phyloP scores from a whole-genome alignment of 2,797 vertebrate genomes.

The Acrossocheilus wenchowensis region DNA sequence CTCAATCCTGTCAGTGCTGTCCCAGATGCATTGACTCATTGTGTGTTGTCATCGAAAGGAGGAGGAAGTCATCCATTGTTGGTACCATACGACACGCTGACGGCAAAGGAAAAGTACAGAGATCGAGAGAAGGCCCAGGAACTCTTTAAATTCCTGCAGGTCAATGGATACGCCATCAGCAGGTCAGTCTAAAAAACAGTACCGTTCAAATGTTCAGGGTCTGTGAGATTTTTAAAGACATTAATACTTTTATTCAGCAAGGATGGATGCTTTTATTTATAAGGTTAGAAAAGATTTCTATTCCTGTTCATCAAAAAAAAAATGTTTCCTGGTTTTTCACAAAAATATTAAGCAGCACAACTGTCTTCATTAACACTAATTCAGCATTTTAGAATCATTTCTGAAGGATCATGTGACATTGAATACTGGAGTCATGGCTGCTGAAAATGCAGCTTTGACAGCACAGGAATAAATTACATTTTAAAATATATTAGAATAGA shows the following conservation, averaged over 20 bases:
- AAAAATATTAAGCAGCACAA: neutral
- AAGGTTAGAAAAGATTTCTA: neutral
- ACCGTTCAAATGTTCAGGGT: neutral
- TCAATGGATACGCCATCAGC: constrained; percentile 88
- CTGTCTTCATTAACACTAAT: neutral
- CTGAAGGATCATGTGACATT: neutral
- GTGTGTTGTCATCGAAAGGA: constrained; percentile 74
- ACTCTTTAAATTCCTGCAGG: constrained; percentile 94
- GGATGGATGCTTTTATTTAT: neutral
- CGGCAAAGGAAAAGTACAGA: constrained; percentile 95
- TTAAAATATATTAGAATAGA: neutral
- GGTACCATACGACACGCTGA: constrained; percentile 97
- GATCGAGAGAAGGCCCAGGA: constrained; percentile 97
- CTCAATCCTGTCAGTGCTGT: neutral
- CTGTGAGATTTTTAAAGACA: neutral
- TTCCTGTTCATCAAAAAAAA: neutral
- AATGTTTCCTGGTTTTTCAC: neutral
- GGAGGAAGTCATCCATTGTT: constrained; percentile 92
- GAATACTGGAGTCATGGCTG: neutral
- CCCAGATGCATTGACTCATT: neutral
- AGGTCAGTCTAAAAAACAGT: constrained; percentile 75
- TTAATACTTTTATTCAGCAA: neutral
- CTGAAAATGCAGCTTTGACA: neutral
- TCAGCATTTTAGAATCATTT: neutral
- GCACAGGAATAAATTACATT: too few relatives aligned